Percentiles rank a stretch among this genome's conserved stretches.
phyloP scores from a whole-genome alignment of 2,113 vertebrate genomes.

The Camarhynchus parvulus region DNA sequence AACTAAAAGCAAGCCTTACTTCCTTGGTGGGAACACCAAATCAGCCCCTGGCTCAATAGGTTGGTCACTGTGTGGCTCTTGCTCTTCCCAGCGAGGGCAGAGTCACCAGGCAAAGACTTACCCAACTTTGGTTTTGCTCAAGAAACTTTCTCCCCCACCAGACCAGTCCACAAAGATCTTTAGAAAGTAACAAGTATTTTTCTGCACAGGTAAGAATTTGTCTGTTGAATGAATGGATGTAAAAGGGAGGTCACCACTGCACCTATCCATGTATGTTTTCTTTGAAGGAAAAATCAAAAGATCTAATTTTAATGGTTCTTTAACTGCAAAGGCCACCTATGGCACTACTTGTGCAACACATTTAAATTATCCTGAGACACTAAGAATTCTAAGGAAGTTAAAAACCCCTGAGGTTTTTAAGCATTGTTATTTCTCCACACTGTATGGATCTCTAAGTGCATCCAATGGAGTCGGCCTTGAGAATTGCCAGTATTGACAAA shows the following conservation, averaged over 20 bases:
- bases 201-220: neutral
- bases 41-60: accelerated
- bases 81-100: neutral
- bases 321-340: neutral
- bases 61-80: neutral
- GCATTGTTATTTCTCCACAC: neutral
- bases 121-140: neutral
- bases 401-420: neutral
- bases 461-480: neutral
- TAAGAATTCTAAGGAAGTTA: neutral
- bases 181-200: neutral
- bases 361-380: neutral
- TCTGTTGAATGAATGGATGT: neutral
- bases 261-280: accelerated
- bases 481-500: conserved; percentile 3
- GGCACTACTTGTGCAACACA: neutral
- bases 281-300: neutral
- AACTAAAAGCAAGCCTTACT: neutral
- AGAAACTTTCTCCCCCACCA: neutral
- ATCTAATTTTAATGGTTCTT: neutral
- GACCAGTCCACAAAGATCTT: neutral
- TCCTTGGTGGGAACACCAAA: accelerated
- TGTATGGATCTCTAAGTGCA: neutral
- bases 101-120: neutral
- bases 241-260: neutral